phyloP scores from a whole-genome alignment of 2,888 invertebrate genomes.

The Lysandra bellargus region DNA sequence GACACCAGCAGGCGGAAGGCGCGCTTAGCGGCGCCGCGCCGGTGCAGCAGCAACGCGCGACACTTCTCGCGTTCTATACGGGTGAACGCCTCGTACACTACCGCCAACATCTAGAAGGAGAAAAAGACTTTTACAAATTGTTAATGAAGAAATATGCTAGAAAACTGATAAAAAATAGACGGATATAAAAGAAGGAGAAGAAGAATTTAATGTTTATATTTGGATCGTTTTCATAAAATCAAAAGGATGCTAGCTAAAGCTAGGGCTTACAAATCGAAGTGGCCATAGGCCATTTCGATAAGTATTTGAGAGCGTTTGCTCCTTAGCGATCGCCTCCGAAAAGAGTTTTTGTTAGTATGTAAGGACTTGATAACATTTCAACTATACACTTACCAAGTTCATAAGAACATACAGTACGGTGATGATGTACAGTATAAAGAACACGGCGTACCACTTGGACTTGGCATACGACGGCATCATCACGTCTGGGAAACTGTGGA shows the following conservation, averaged over 20 bases:
- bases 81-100: constrained; percentile 94
- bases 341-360: too few relatives aligned
- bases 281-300: too few relatives aligned
- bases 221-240: background rate
- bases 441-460: constrained; percentile 90
- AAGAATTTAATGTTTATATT: background rate
- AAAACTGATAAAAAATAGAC: background rate
- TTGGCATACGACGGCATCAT: constrained; percentile 95
- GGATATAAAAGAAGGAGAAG: background rate
- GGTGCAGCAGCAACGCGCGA: constrained; percentile 89
- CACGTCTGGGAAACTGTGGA: constrained; percentile 91
- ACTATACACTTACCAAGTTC: constrained; percentile 85
- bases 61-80: constrained; percentile 92
- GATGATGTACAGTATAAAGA: constrained; percentile 92
- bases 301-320: too few relatives aligned
- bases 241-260: too few relatives aligned
- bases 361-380: too few relatives aligned
- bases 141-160: too few relatives aligned
- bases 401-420: constrained; percentile 92
- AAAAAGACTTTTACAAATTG: too few relatives aligned
- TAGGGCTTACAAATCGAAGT: too few relatives aligned
- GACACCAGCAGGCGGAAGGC: constrained; percentile 91
- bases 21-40: constrained; percentile 89
- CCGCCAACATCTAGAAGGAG: constrained; percentile 87
- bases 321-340: too few relatives aligned